Conservation (phyloP, 2,888 invertebrate genomes). For the Sialis lutaria region DNA sequence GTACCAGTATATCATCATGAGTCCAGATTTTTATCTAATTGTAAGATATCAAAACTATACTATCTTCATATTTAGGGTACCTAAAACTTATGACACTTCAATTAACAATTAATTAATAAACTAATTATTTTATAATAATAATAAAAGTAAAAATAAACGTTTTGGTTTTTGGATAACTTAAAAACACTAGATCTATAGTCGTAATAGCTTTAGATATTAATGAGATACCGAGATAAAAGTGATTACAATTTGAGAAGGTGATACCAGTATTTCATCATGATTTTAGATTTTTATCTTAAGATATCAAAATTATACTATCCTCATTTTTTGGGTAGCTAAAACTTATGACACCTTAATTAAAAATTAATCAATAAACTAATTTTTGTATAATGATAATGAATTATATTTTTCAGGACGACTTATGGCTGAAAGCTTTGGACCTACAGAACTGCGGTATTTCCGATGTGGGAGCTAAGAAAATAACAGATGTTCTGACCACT, state of each 20-base stretch:
- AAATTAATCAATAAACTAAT: not conserved
- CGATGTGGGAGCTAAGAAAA: constrained; percentile 35
- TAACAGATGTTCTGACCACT: constrained; percentile 36
- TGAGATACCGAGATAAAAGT: too few species aligned
- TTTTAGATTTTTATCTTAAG: too few species aligned
- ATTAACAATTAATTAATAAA: not conserved
- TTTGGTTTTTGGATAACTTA: too few species aligned
- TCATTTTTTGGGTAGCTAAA: not conserved
- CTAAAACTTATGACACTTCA: not conserved
- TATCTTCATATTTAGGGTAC: not conserved
- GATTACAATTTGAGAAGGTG: too few species aligned
- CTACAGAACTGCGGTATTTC: constrained; percentile 58
- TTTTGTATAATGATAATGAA: too few species aligned
- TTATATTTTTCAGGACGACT: constrained; percentile 38
- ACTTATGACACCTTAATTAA: not conserved
- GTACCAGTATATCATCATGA: too few species aligned
- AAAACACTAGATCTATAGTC: too few species aligned
- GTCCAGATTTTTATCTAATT: too few species aligned
- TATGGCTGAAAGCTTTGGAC: constrained; percentile 67
- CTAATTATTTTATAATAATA: not conserved
- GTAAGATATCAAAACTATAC: too few species aligned
- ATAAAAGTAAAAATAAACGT: too few species aligned
- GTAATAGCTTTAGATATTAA: too few species aligned
- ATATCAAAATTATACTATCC: not conserved
- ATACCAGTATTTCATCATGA: too few species aligned